Conservation (phyloP, 2,113 vertebrate genomes). For the Mystacornis crossleyi region DNA sequence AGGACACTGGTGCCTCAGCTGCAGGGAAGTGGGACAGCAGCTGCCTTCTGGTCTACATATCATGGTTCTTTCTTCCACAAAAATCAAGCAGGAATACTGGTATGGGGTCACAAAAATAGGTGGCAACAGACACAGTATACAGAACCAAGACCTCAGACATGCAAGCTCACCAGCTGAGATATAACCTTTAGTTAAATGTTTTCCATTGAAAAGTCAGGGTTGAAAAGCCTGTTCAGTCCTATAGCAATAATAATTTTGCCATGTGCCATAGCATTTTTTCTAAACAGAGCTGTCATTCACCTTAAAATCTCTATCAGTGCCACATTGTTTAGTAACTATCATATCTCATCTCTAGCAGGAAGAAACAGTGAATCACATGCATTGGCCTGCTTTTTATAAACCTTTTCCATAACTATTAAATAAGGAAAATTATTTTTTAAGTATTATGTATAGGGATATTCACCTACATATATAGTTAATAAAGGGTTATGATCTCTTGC, state of each 20-base stretch:
- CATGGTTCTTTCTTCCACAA: background rate
- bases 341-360: background rate
- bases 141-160: background rate
- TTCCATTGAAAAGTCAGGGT: background rate
- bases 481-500: background rate
- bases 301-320: background rate
- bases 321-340: background rate
- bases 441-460: background rate
- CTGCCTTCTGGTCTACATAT: background rate
- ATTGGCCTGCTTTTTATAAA: background rate
- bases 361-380: background rate
- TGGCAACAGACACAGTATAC: background rate
- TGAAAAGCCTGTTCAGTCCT: background rate
- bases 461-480: background rate
- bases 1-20: background rate
- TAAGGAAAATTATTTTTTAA: background rate
- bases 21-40: background rate
- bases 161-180: background rate
- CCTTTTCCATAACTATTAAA: background rate
- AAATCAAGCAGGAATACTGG: background rate
- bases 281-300: background rate
- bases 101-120: background rate
- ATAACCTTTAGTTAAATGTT: background rate
- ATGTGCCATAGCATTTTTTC: background rate
- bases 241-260: background rate